Percentiles rank a stretch among this genome's conserved stretches.
Conservation (phyloP, 2,797 vertebrate genomes). For the Centroberyx gerrardi region DNA sequence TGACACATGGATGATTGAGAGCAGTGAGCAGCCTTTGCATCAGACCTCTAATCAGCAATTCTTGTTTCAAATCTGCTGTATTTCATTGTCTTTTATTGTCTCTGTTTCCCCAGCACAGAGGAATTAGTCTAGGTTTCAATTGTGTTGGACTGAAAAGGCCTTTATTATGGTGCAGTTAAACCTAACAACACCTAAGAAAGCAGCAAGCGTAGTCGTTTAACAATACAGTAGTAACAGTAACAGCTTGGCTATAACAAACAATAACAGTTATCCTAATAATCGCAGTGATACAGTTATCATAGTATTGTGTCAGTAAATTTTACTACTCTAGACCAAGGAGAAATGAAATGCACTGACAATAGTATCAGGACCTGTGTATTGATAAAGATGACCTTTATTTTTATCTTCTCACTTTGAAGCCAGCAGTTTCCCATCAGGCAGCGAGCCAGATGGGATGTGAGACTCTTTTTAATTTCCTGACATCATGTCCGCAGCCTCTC, state of each 20-base stretch:
- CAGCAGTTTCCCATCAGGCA: constrained; percentile 51
- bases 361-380: constrained; percentile 19
- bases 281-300: neutral
- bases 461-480: constrained; percentile 66
- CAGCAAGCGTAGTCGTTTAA: constrained; percentile 17
- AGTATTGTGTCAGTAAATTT: constrained; percentile 24
- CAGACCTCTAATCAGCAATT: neutral
- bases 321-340: constrained; percentile 29
- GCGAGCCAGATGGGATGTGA: constrained; percentile 32
- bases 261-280: constrained; percentile 16
- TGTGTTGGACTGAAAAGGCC: constrained; percentile 32
- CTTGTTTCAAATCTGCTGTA: constrained; percentile 12
- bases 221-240: constrained; percentile 27
- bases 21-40: neutral
- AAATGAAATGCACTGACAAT: constrained; percentile 42
- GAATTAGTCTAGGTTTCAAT: constrained; percentile 1
- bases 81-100: constrained; percentile 13
- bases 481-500: constrained; percentile 56
- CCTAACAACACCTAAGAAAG: constrained; percentile 33
- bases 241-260: neutral
- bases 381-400: constrained; percentile 58
- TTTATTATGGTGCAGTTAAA: constrained; percentile 31
- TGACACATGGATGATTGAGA: constrained; percentile 2
- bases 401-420: constrained; percentile 49
- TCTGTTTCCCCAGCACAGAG: constrained; percentile 9